Percentiles rank a stretch among this genome's conserved stretches.
phyloP scores from a whole-genome alignment of 2,888 invertebrate genomes.

The Thera obeliscata region DNA sequence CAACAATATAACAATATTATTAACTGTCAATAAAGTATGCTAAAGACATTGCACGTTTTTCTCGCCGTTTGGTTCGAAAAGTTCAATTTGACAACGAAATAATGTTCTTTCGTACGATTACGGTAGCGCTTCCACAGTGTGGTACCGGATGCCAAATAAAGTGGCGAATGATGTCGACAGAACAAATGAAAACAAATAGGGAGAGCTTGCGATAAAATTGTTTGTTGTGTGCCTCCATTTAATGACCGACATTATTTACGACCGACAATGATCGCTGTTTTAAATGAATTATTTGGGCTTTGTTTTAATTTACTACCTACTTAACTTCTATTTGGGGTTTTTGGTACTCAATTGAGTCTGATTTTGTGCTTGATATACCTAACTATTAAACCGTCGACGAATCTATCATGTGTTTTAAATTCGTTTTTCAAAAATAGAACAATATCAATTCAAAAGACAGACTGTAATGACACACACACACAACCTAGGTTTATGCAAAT shows the following conservation, averaged over 20 bases:
- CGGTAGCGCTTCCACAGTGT: slow-evolving; percentile 51
- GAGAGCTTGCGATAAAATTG: slow-evolving; percentile 65
- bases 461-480: no score
- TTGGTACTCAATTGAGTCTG: neutral
- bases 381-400: no score
- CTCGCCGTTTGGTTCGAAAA: slow-evolving; percentile 7
- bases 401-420: no score
- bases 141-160: slow-evolving; percentile 61
- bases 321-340: neutral
- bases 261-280: slow-evolving; percentile 47
- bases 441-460: no score
- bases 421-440: no score
- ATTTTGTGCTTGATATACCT: no score
- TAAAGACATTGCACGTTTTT: neutral
- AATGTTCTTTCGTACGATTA: slow-evolving; percentile 57
- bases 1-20: neutral
- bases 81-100: slow-evolving; percentile 46
- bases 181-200: slow-evolving; percentile 75
- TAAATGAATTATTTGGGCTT: slow-evolving; percentile 43
- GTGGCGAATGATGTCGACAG: slow-evolving; percentile 65
- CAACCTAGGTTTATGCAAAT: no score
- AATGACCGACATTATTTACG: slow-evolving; percentile 64
- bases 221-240: slow-evolving; percentile 61
- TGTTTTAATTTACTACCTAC: slow-evolving; percentile 17
- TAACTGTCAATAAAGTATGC: neutral